A percentile compares a stretch with the other conserved stretches of the same genome.
These are phyloP conservation scores for Hypena proboscidalis DNA, from an alignment of 2,888 invertebrate genomes.

Conservation along the genomic window DNA sequence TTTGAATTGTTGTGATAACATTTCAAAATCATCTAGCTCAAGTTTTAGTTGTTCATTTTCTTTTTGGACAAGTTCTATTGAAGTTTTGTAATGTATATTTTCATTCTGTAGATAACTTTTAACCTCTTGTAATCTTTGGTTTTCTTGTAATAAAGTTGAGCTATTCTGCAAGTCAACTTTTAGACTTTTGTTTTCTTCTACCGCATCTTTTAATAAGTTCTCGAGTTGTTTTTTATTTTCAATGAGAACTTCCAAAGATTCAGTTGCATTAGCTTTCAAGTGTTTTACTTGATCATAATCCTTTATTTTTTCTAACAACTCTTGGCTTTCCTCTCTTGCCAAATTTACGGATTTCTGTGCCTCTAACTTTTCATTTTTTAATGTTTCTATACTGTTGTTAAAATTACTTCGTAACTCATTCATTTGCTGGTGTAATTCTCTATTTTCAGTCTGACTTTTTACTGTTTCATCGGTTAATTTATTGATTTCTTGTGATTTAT, in stretches of 20 bases:
- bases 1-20: conserved; percentile 47
- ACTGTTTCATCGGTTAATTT: conserved; percentile 57
- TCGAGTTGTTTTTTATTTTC: conserved; percentile 48
- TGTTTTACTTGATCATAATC: conserved; percentile 49
- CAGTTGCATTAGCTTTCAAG: conserved; percentile 46
- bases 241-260: conserved; percentile 41
- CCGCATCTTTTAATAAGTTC: conserved; percentile 35
- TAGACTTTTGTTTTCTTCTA: conserved; percentile 51
- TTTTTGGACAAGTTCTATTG: conserved; percentile 53
- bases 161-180: conserved; percentile 46
- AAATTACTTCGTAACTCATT: conserved; percentile 51
- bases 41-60: conserved; percentile 58
- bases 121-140: conserved; percentile 55
- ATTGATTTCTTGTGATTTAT: conserved; percentile 64
- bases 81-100: conserved; percentile 52
- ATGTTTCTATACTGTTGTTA: conserved; percentile 44
- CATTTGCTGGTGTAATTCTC: conserved; percentile 49
- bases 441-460: conserved; percentile 53
- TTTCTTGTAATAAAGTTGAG: conserved; percentile 55
- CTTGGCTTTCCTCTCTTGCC: conserved; percentile 65
- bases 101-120: conserved; percentile 56
- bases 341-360: conserved; percentile 54
- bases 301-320: conserved; percentile 60
- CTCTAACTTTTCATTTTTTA: conserved; percentile 60
- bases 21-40: conserved; percentile 52